Percentiles rank a stretch among this genome's conserved stretches.
These are phyloP conservation scores for Chaetogeoica ovagalla DNA, from an alignment of 2,888 invertebrate genomes.

Conservation along the genomic window DNA sequence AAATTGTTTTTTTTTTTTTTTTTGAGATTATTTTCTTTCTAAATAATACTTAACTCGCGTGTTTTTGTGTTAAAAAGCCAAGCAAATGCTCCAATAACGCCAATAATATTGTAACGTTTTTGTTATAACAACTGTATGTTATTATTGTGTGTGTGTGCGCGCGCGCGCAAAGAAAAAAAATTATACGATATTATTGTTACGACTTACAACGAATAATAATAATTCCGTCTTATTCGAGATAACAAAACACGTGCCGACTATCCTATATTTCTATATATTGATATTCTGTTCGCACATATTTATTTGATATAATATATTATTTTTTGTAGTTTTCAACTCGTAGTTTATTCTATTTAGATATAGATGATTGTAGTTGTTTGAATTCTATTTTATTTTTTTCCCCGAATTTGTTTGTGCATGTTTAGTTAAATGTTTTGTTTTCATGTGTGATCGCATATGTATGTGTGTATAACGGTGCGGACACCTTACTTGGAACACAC, in stretches of 20 bases:
- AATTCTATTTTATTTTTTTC: constrained; percentile 48
- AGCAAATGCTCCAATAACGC: not conserved
- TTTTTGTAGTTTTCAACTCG: constrained; percentile 55
- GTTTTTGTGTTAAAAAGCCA: not conserved
- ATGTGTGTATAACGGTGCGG: constrained; percentile 40
- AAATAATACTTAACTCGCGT: not conserved
- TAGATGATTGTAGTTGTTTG: constrained; percentile 28
- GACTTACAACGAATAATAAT: not conserved
- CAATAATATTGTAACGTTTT: not conserved
- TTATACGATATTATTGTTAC: no score
- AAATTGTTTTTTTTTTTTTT: not conserved
- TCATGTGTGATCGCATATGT: constrained; percentile 54
- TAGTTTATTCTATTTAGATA: constrained; percentile 45
- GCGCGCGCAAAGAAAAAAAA: no score
- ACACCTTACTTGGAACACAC: constrained; percentile 60
- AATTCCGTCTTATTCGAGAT: no score
- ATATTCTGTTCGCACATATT: not conserved
- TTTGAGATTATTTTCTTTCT: not conserved
- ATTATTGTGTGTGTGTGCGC: not conserved
- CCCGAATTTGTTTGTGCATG: constrained; percentile 52
- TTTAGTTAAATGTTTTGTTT: constrained; percentile 56
- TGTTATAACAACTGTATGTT: no score
- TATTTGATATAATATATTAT: not conserved
- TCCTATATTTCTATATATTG: not conserved
- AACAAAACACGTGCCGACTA: no score